phyloP scores from a whole-genome alignment of 2,797 vertebrate species.

The Phoeniculus purpureus region DNA sequence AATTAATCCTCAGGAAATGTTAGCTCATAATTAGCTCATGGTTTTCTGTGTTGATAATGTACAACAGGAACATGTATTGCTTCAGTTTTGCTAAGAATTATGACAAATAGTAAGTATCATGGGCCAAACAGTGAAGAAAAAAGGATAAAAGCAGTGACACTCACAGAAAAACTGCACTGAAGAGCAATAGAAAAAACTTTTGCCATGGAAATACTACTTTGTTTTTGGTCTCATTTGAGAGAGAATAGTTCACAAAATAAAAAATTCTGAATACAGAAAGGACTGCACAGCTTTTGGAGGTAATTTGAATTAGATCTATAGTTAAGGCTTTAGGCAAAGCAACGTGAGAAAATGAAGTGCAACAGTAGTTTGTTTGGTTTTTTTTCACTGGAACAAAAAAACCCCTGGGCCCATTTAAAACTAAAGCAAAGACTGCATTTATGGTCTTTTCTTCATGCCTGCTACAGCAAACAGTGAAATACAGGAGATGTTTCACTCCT shows the following conservation, averaged over 20 bases:
- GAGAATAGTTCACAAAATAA: not conserved
- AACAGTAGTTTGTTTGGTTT: accelerated
- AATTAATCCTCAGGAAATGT: not conserved
- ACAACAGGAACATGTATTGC: not conserved
- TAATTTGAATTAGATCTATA: not conserved
- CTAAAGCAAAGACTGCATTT: not conserved
- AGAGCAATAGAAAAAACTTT: not conserved
- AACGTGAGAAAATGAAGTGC: not conserved
- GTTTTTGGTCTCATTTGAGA: not conserved
- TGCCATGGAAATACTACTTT: not conserved
- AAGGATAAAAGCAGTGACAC: not conserved
- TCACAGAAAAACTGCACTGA: not conserved
- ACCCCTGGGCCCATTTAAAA: not conserved
- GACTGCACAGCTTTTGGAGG: not conserved
- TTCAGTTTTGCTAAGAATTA: not conserved
- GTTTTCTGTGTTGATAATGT: not conserved
- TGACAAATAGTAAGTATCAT: not conserved
- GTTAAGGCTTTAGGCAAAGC: not conserved
- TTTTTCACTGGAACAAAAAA: not conserved
- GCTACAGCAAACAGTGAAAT: not conserved
- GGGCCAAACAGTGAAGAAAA: not conserved
- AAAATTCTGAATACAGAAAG: not conserved
- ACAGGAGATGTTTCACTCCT: not conserved
- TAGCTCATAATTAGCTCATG: not conserved
- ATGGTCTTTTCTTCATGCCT: not conserved